A percentile compares a stretch with the other conserved stretches of the same genome.
phyloP scores from a whole-genome alignment of 2,888 invertebrate species.

The Crossocerus cetratus region DNA sequence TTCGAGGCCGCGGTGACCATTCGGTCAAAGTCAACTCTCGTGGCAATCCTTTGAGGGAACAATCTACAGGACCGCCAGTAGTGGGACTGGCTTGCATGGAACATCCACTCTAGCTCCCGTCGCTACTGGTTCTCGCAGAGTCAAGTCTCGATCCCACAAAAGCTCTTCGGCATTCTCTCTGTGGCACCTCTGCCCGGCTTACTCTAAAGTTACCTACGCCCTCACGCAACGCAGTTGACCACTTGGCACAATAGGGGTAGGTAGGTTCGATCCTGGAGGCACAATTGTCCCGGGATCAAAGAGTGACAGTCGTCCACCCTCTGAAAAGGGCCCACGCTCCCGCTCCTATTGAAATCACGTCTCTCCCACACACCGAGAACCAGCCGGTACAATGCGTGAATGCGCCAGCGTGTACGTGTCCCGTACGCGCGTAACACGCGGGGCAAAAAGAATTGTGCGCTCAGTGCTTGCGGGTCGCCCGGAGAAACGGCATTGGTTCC shows the following conservation, averaged over 20 bases:
- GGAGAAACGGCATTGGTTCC: slow-evolving; percentile 53
- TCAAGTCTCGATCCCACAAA: slow-evolving; percentile 33
- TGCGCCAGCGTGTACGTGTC: slow-evolving; percentile 8
- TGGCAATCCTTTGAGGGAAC: slow-evolving; percentile 1
- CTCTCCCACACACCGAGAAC: slow-evolving; percentile 8
- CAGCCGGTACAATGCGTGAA: slow-evolving; percentile 23
- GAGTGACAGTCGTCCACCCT: slow-evolving; percentile 44
- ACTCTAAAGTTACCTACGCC: slow-evolving; percentile 14
- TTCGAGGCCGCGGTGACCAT: neutral
- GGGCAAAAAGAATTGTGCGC: neutral
- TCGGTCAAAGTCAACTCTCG: neutral
- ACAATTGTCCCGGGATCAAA: slow-evolving; percentile 50
- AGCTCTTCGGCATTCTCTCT: slow-evolving; percentile 16
- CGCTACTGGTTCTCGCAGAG: slow-evolving; percentile 14
- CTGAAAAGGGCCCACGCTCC: slow-evolving; percentile 32
- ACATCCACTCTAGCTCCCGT: neutral
- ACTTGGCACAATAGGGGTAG: slow-evolving; percentile 46
- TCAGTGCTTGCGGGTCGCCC: neutral
- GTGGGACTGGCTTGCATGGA: slow-evolving; percentile 5
- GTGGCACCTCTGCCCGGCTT: slow-evolving; percentile 20
- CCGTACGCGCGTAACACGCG: neutral
- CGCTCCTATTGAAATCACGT: slow-evolving; percentile 41
- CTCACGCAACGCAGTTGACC: slow-evolving; percentile 41
- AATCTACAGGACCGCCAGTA: neutral
- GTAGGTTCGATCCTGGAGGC: slow-evolving; percentile 48